Conservation (phyloP, 2,113 vertebrate genomes). For the Anarrhichthys ocellatus region DNA sequence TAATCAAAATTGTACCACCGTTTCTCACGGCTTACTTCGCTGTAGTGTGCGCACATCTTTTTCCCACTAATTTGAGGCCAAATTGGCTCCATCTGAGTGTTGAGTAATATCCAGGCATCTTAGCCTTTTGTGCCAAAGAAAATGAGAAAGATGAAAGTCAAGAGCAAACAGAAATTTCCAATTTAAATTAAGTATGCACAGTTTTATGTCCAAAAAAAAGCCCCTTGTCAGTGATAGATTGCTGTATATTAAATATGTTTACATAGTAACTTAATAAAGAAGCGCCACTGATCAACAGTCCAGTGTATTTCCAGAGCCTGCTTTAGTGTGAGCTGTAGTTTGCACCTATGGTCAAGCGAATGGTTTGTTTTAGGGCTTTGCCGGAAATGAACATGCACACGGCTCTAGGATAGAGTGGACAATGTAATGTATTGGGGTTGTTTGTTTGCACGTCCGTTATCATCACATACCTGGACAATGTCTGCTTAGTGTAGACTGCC, state of each 20-base stretch:
- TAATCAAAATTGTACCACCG: background rate
- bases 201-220: conserved; percentile 27
- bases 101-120: conserved; percentile 51
- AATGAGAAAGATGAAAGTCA: conserved; percentile 58
- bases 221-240: conserved; percentile 37
- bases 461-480: background rate
- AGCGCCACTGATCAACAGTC: conserved; percentile 1
- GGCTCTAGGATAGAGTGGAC: background rate
- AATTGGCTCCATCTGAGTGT: conserved; percentile 48
- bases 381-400: background rate
- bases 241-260: conserved; percentile 10
- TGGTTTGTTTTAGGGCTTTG: background rate
- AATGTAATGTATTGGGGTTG: background rate
- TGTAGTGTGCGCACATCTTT: conserved; percentile 28
- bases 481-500: background rate
- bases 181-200: conserved; percentile 45
- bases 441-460: background rate
- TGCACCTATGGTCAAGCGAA: background rate
- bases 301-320: background rate
- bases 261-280: conserved; percentile 19
- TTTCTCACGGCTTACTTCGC: conserved; percentile 7
- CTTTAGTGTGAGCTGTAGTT: background rate
- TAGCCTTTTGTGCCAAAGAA: conserved; percentile 36
- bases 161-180: conserved; percentile 53
- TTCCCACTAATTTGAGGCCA: conserved; percentile 25